Evolutionary conservation across 2,797 vertebrate species (phyloP), one percentile per base, ranked within the genome.

Genomic region (Chaunax sp.): DNA sequence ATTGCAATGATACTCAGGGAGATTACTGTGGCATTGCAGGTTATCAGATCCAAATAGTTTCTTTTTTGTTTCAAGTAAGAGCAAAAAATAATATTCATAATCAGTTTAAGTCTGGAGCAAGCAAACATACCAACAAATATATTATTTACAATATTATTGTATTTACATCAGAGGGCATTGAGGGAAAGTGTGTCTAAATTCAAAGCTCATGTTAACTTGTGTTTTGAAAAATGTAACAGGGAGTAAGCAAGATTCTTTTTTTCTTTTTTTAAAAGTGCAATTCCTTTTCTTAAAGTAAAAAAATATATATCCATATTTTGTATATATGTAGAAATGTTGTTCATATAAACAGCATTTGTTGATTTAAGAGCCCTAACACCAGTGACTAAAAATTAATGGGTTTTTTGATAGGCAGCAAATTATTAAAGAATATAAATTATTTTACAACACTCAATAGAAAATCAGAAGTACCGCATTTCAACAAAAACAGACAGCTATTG

Each of bases 321-420:
- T 92, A 93, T 93, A 91, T 87, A 94, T 93, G 93, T 94, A 94
- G 90, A 94, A 94, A 94, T 92, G 90, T 92, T 91, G 89, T 92
- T 90, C 84, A 89, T 92, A 91, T 90, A 92, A 94, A 93, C 90
- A 92, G 88, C 86, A 89, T 90, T 84, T 90, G 77, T 92, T 90
- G 83, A 90, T 88, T 91, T 88, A 88, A 91, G 87, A 90, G 90
- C 86, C 89, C 86, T 89, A 92, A 87, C 92, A 90, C 86, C 81
- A 87, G 87, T 84, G 87, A 90, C 90, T 78, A 89, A 87, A 92
- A 92, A 89, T 80, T 52, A 82, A 90, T 81, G 82, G 85, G 72
- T 84, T 82, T 81, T 77, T 83, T 78, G 83, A 81, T 76, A 90
- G 84, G 85, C 85, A 89, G 90, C 81, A 88, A 89, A 87, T 88